phyloP scores from a whole-genome alignment of 2,888 invertebrate genomes.

The Plutella xylostella region DNA sequence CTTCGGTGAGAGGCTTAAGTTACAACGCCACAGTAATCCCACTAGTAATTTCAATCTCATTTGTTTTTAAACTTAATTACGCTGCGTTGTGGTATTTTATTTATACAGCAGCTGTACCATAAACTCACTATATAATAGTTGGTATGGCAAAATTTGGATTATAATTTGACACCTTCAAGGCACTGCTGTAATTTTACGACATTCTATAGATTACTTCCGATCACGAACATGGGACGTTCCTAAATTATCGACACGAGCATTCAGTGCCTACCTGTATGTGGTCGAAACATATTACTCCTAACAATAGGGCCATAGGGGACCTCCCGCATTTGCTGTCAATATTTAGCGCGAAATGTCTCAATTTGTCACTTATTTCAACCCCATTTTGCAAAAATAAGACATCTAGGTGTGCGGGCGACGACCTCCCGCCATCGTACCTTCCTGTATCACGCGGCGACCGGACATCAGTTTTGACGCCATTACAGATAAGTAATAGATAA shows the following conservation, averaged over 20 bases:
- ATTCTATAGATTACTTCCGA: conserved; percentile 43
- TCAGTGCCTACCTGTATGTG: conserved; percentile 28
- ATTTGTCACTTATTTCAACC: conserved; percentile 51
- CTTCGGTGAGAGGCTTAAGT: not conserved
- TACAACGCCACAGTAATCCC: not conserved
- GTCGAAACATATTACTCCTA: conserved; percentile 31
- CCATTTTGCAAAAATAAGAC: conserved; percentile 47
- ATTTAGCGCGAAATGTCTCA: conserved; percentile 27
- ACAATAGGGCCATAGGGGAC: conserved; percentile 34
- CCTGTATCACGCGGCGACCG: conserved; percentile 61
- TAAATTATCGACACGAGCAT: conserved; percentile 4
- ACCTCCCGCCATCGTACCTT: conserved; percentile 51
- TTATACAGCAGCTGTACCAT: not conserved
- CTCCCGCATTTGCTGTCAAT: conserved; percentile 38
- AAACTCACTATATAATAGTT: not conserved
- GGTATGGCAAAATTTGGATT: conserved; percentile 17
- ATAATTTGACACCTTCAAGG: conserved; percentile 30
- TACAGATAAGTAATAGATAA: conserved; percentile 53
- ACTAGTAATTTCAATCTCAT: not conserved
- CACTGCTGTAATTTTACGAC: conserved; percentile 3
- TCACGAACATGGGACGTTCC: conserved; percentile 30
- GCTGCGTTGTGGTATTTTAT: not conserved
- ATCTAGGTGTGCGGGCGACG: conserved; percentile 55
- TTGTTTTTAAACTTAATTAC: conserved; percentile 1
- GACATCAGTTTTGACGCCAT: conserved; percentile 66